Evolutionary conservation across 2,113 vertebrate genomes (phyloP), one percentile per base, ranked within the genome.

Genomic region (Odontesthes bonariensis): DNA sequence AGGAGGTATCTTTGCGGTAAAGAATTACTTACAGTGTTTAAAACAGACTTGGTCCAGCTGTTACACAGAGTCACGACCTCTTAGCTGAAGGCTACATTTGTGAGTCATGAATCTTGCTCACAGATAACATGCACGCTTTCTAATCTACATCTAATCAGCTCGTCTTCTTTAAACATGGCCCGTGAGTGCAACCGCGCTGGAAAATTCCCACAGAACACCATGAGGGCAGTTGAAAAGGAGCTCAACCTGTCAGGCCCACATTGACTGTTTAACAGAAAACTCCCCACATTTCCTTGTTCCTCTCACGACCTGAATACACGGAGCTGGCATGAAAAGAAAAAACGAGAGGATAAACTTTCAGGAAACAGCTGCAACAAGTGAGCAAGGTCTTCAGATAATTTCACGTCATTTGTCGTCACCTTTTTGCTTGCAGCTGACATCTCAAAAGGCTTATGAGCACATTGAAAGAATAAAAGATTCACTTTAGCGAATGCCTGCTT

Each of bases 121-220:
- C 40, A 67, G 22, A 81, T 77, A 84, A 73, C 47, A 75, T 60
- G 55, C 71, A 52, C 32, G 73, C 75, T 82, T 57, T 73, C 38
- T 78, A 69, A 66, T 81, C 77, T 71, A 46, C 73, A 72, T 88
- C 79, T 88, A 76, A 88, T 93, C 90, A 78, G 83, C 85, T 88
- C 66, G 81, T 87, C 77, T 83, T 80, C 78, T 84, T 76, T 74
- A 71, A 87, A 88, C 79, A 35, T n/a, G 13, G 54, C 67, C 88
- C 87, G 84, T 88, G 88, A 91, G 75, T 68, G 51, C 58, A 84
- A 81, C 53, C 60, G 40, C 59, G 44, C 63, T n/a, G 4, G 51
- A 69, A 75, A 56, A 77, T 83, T 87, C 89, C 83, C 84, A 86
- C 63, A 59, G 71, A 86, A 67, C 68, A 66, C 58, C 52, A 88